These are phyloP conservation scores for Pleuronectes platessa DNA, from an alignment of 2,113 vertebrate species.

Conservation along the genomic window DNA sequence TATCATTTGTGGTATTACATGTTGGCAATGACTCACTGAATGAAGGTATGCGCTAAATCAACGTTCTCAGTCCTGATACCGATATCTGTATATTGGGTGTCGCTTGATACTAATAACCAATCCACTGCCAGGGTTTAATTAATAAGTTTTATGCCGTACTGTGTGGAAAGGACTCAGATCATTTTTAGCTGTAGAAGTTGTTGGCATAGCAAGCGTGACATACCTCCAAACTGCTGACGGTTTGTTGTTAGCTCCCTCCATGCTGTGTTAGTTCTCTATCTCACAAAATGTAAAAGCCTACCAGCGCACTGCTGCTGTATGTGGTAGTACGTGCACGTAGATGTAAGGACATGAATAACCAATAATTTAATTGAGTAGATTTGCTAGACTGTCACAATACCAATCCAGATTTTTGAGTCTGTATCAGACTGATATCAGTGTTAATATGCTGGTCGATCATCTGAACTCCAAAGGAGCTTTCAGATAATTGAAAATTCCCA, in stretches of 20 bases:
- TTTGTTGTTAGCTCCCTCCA: background rate
- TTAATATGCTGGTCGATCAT: background rate
- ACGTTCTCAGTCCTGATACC: background rate
- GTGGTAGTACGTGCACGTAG: background rate
- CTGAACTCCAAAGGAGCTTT: background rate
- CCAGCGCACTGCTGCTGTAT: background rate
- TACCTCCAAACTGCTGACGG: background rate
- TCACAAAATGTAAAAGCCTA: background rate
- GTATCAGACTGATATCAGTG: background rate
- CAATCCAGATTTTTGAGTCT: background rate
- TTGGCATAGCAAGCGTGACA: background rate
- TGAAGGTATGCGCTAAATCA: background rate
- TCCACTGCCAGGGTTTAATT: background rate
- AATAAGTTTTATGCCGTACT: background rate
- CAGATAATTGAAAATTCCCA: background rate
- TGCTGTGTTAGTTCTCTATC: background rate
- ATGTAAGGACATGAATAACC: background rate
- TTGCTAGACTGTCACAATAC: background rate
- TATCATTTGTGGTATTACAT: background rate
- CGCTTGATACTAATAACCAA: background rate
- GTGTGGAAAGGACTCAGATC: background rate
- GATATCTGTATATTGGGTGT: background rate
- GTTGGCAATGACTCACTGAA: constrained; percentile 11
- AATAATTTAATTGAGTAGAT: background rate
- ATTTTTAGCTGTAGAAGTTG: background rate